Base-by-base conservation (phyloP, 2,113 vertebrate genomes). In the Sclerurus mexicanus region DNA sequence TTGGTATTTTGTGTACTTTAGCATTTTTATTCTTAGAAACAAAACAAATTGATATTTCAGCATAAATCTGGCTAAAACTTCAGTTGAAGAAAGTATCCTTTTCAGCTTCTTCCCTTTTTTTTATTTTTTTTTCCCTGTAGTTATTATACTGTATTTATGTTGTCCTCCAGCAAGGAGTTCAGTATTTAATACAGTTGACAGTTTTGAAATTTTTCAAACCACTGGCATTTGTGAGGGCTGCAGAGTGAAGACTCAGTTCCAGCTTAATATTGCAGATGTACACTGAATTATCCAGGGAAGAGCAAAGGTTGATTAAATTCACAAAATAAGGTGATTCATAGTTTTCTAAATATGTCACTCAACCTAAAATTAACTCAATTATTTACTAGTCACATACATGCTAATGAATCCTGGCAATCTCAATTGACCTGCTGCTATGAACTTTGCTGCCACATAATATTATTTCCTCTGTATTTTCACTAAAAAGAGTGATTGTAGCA, bases 331-430 rank as follows among this genome's bases (percentile, higher is more conserved):
- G 96, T 93, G 91, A 95, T 96, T 96, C 35, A 2, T 72, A 96
- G 95, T 95, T 97, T 97, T 97, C 91, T 91, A 97, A 98, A 96
- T 96, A 93, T 97, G 97, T 95, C 97, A 95, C 75, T 98, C 93
- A 95, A 85, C 78, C 72, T 93, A 92, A 97, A 98, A 98, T 97
- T 97, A 97, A 95, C 94, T 97, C 81, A 93, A 79, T 97, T 97
- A 96, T 98, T 98, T 97, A 96, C 93, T 59, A 95, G 92, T 96
- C 92, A 96, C 95, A 95, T 55, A 94, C 76, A 95, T 94, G 72
- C 93, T 97, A 97, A 97, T 97, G 92, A 97, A 79, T 81, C 53
- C 63, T 95, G 96, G 90, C 85, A 95, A 71, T 92, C 71, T 90
- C 84, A 90, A 63, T 96, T 11, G 80, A 96, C 85, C 88, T 68